Conservation (phyloP, 2,888 invertebrate genomes). For the Folsomia candida region DNA sequence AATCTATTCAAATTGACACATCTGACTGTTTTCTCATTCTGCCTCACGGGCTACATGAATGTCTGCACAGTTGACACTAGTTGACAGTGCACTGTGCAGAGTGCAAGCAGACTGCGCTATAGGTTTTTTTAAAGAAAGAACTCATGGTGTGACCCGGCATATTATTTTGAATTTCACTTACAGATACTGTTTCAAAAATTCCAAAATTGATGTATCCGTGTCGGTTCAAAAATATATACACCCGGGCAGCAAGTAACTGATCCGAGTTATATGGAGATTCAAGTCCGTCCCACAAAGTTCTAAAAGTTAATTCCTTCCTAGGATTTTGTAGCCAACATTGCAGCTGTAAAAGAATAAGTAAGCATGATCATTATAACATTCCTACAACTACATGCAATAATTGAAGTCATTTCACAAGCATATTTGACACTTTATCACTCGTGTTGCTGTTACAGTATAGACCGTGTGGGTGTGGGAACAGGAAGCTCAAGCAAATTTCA, state of each 20-base stretch:
- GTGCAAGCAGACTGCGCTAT: too few species aligned
- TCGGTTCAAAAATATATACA: conserved; percentile 87
- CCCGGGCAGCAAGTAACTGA: conserved; percentile 73
- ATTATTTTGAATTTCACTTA: too few species aligned
- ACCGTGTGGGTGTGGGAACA: neutral
- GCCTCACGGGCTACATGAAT: too few species aligned
- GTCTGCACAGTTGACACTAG: too few species aligned
- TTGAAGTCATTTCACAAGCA: neutral
- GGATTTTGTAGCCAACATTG: conserved; percentile 96
- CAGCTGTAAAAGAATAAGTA: conserved; percentile 57
- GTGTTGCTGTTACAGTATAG: neutral
- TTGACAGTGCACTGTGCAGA: too few species aligned
- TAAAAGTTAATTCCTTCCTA: conserved; percentile 81
- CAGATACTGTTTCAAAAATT: conserved; percentile 65
- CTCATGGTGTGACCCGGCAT: too few species aligned
- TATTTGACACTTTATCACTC: neutral
- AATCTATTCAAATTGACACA: too few species aligned
- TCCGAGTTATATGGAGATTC: conserved; percentile 90
- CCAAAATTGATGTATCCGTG: conserved; percentile 96
- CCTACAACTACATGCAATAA: too few species aligned
- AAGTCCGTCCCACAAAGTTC: conserved; percentile 76
- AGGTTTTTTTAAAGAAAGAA: neutral
- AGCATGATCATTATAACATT: neutral
- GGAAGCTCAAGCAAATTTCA: neutral
- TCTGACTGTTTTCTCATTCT: too few species aligned